Conservation (phyloP, 2,797 vertebrate genomes). For the Diceros bicornis region DNA sequence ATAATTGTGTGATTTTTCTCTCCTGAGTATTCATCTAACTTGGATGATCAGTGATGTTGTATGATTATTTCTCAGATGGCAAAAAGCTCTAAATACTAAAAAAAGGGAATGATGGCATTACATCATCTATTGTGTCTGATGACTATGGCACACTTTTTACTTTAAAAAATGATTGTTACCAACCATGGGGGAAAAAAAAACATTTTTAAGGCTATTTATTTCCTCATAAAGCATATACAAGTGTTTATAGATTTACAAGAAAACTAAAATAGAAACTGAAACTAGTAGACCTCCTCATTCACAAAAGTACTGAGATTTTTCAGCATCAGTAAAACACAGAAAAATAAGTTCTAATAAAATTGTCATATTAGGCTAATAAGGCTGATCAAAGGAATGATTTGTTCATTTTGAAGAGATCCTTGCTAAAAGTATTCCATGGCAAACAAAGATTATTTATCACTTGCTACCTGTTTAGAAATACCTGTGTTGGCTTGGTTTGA, state of each 20-base stretch:
- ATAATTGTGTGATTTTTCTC: conserved; percentile 63
- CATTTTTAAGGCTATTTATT: not conserved
- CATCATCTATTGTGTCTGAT: not conserved
- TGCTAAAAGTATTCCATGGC: not conserved
- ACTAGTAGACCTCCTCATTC: not conserved
- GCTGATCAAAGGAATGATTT: not conserved
- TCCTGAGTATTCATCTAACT: conserved; percentile 35
- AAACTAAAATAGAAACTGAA: conserved; percentile 19
- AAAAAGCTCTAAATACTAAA: conserved; percentile 51
- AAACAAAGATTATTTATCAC: not conserved
- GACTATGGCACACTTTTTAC: not conserved
- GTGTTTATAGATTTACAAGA: not conserved
- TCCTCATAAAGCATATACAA: not conserved
- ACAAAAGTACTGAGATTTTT: not conserved
- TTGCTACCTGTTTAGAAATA: conserved; percentile 34
- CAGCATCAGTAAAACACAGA: not conserved
- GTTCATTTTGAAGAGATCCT: not conserved
- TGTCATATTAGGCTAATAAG: not conserved
- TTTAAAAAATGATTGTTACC: not conserved
- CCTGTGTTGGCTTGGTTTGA: not conserved
- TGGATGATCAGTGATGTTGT: not conserved
- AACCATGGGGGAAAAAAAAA: not conserved
- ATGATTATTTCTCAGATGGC: not conserved
- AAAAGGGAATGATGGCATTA: not conserved
- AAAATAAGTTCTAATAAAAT: conserved; percentile 3